phyloP scores from a whole-genome alignment of 2,888 invertebrate species.

The Macrophya annulata region DNA sequence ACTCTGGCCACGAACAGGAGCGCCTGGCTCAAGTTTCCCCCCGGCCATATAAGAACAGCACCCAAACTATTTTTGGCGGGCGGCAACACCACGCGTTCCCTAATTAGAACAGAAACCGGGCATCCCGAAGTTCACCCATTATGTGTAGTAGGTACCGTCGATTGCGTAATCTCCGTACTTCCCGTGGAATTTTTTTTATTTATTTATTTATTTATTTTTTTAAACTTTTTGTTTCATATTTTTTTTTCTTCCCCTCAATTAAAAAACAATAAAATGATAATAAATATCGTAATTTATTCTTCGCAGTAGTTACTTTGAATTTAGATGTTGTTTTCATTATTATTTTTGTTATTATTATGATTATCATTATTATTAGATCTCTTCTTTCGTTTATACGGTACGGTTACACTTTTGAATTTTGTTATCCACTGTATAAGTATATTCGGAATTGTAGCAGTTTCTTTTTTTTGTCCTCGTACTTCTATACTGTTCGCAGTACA shows the following conservation, averaged over 20 bases:
- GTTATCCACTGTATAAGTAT: slow-evolving; percentile 4
- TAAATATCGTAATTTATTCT: not conserved
- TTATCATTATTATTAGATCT: not conserved
- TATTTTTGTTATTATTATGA: slow-evolving; percentile 2
- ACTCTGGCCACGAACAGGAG: slow-evolving; percentile 44
- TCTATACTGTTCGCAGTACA: not conserved
- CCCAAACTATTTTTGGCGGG: slow-evolving; percentile 76
- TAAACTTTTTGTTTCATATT: slow-evolving; percentile 57
- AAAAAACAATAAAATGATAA: not conserved
- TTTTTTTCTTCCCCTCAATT: not conserved
- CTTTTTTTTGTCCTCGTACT: slow-evolving; percentile 36
- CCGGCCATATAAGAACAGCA: slow-evolving; percentile 78
- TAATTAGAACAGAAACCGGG: slow-evolving; percentile 63
- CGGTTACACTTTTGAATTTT: slow-evolving; percentile 38
- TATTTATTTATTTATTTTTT: slow-evolving; percentile 23
- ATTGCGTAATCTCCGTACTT: slow-evolving; percentile 48
- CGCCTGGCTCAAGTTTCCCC: slow-evolving; percentile 75
- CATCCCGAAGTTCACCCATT: slow-evolving; percentile 49
- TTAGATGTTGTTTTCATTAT: not conserved
- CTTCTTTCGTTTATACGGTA: not conserved
- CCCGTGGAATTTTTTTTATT: not conserved
- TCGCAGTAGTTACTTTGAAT: not conserved
- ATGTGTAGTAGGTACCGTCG: slow-evolving; percentile 34
- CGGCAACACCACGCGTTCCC: slow-evolving; percentile 64
- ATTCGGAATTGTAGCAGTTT: slow-evolving; percentile 8